phyloP scores from a whole-genome alignment of 2,888 invertebrate genomes.

The Neria commutata region DNA sequence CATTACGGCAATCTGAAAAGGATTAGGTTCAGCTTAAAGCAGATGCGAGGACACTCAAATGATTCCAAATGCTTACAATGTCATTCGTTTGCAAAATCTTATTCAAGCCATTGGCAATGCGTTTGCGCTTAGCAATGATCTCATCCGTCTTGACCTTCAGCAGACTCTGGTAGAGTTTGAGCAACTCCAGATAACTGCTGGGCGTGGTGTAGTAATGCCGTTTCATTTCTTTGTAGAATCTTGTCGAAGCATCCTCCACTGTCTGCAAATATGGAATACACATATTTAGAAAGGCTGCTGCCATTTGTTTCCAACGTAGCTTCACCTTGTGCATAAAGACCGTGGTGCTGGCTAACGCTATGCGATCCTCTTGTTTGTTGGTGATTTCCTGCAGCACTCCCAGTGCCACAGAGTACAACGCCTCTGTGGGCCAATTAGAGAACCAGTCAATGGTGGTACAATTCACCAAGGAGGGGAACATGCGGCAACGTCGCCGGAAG shows the following conservation, averaged over 20 bases:
- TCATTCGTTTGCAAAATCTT: constrained; percentile 60
- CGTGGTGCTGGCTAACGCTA: constrained; percentile 69
- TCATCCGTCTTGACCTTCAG: constrained; percentile 75
- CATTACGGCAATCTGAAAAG: constrained; percentile 75
- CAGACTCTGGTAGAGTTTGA: constrained; percentile 78
- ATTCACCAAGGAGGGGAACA: constrained; percentile 93
- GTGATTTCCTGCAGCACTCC: constrained; percentile 71
- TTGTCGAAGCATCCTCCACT: constrained; percentile 77
- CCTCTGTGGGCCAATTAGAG: constrained; percentile 88
- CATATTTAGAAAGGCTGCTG: neutral
- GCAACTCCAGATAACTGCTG: constrained; percentile 85
- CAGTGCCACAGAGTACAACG: constrained; percentile 80
- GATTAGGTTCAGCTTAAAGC: neutral
- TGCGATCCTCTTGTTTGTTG: constrained; percentile 63
- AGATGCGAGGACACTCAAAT: neutral
- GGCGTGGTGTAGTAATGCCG: constrained; percentile 90
- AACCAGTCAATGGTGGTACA: constrained; percentile 97
- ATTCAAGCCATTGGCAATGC: constrained; percentile 77
- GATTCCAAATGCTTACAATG: constrained; percentile 44
- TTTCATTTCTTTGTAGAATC: constrained; percentile 81
- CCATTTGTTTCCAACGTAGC: neutral
- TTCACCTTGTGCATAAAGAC: constrained; percentile 74
- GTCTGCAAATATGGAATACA: constrained; percentile 64
- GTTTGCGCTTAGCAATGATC: constrained; percentile 67
- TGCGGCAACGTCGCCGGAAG: constrained; percentile 85